Base-by-base conservation (phyloP, 2,888 invertebrate genomes). In the Belgica antarctica region DNA sequence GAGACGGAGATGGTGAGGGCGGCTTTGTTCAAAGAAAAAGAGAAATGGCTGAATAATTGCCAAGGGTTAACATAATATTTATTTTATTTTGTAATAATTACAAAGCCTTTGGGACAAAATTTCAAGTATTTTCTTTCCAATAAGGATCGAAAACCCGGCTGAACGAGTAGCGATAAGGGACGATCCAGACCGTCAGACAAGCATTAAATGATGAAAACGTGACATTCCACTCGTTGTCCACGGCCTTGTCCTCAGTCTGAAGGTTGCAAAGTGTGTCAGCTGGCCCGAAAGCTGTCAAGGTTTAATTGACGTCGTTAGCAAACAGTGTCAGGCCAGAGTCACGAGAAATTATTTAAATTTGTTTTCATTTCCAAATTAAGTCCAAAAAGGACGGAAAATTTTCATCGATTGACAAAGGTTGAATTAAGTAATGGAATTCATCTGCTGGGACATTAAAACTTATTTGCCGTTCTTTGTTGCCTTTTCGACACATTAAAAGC, bases 71-170 rank as follows among this genome's bases (percentile, higher is more conserved):
- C 27, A 46, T 47, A 66, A 66, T 66, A 66, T 66, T 66, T 66
- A 66, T 47, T 66, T 66, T 47, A 66, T 66, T 46, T 66, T 66
- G 36, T 41, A 47, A 66, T 66, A 66, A 66, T 66, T 66, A 66
- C 65, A 47, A 47, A 47, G 24, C 47, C 46, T 47, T 7, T 28
- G 28, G 41, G 47, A 47, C 65, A 47, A 47, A 66, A 66, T 66
- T 62, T 62, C 15, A 52, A 4, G 17, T 12, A 4, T 52, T 17
- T 17, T 52, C 52, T 17, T 22, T 52, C 52, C 17, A 52, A 52
- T 52, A 52, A 17, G 2, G n/a, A 17, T n/a, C n/a, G n/a, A n/a
- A n/a, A n/a, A n/a, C n/a, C n/a, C n/a, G n/a, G n/a, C n/a, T n/a
- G n/a, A n/a, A n/a, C n/a, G n/a, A n/a, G n/a, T n/a, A n/a, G n/a